These are phyloP conservation scores for Colletes gigas DNA, from an alignment of 1,140 invertebrate genomes.

Conservation along the genomic window DNA sequence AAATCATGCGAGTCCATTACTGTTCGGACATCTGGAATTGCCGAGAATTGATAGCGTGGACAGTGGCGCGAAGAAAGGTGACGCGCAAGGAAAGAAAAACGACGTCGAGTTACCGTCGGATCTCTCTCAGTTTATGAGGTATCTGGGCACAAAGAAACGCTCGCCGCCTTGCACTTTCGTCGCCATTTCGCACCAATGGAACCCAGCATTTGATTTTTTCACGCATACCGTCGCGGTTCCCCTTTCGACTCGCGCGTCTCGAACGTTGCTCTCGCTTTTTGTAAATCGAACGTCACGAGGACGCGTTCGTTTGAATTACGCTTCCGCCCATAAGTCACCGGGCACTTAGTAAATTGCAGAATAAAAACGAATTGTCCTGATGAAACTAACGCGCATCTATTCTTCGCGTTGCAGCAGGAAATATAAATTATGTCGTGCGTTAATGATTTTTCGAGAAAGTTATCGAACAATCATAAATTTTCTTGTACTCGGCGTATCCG, in stretches of 20 bases:
- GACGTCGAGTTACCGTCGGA: not conserved
- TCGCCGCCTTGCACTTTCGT: constrained; percentile 32
- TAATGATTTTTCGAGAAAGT: no score
- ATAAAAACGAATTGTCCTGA: no score
- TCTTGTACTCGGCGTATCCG: no score
- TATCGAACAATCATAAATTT: no score
- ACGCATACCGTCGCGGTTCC: constrained; percentile 6
- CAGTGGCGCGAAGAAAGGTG: constrained; percentile 23
- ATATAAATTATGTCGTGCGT: no score
- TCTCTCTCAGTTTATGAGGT: constrained; percentile 46
- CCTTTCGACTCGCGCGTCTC: not conserved
- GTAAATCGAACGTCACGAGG: not conserved
- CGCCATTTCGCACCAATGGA: constrained; percentile 33
- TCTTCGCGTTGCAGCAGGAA: no score
- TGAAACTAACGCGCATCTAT: no score
- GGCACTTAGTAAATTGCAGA: not conserved
- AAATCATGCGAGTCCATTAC: constrained; percentile 45
- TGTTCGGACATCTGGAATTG: constrained; percentile 48
- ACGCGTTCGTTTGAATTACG: constrained; percentile 26
- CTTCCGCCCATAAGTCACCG: constrained; percentile 12
- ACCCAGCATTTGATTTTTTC: constrained; percentile 39
- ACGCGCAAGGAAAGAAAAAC: constrained; percentile 50
- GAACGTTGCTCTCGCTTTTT: not conserved
- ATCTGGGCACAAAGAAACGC: constrained; percentile 47
- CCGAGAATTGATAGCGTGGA: constrained; percentile 42